Evolutionary conservation across 2,797 vertebrate species (phyloP).

Genomic region (Periparus ater): DNA sequence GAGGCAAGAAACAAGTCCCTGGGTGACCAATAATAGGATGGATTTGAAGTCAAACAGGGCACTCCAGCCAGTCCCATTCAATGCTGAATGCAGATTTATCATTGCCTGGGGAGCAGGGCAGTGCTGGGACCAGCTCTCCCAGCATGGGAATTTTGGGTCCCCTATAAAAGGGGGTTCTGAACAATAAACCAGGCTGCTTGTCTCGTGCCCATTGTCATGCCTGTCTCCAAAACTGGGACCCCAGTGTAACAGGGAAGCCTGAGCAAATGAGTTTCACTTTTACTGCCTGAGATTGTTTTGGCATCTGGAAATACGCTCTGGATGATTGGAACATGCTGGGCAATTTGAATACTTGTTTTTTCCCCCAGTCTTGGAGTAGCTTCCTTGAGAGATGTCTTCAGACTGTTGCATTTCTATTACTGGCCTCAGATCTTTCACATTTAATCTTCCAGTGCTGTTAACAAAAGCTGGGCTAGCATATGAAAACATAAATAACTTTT

Average conservation of each 20-base stretch:
- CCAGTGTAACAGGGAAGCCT: background rate
- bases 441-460: slow-evolving; percentile 19
- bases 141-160: too few relatives aligned
- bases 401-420: slow-evolving; percentile 19
- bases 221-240: too few relatives aligned
- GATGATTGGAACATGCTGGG: slow-evolving; percentile 3
- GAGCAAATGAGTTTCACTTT: slow-evolving; percentile 52
- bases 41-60: too few relatives aligned
- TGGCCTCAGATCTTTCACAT: slow-evolving; percentile 43
- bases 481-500: slow-evolving; percentile 55
- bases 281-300: slow-evolving; percentile 47
- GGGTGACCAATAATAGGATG: too few relatives aligned
- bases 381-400: slow-evolving; percentile 55
- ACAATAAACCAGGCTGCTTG: too few relatives aligned
- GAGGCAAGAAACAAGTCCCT: too few relatives aligned
- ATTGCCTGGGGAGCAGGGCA: too few relatives aligned
- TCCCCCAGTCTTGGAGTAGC: background rate
- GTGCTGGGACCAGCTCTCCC: too few relatives aligned
- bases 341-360: background rate
- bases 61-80: too few relatives aligned
- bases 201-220: too few relatives aligned
- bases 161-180: too few relatives aligned
- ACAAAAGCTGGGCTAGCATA: slow-evolving; percentile 43
- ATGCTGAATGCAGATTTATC: too few relatives aligned
- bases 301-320: slow-evolving; percentile 44